Evolutionary conservation across 1,140 invertebrate genomes (phyloP), one percentile per base, ranked within the genome.

Genomic region (Chrysomallon squamiferum): DNA sequence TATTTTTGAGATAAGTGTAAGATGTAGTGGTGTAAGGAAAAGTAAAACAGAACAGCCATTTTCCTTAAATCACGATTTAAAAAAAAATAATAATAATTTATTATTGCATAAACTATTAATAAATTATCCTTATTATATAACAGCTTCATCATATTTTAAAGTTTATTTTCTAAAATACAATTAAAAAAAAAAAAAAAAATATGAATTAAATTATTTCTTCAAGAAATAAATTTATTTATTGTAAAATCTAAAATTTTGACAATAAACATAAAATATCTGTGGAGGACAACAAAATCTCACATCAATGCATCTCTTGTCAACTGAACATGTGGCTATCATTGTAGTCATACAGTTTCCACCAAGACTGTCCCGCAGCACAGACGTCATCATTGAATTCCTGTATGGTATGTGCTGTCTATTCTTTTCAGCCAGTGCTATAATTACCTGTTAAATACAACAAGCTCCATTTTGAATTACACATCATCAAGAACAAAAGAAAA

Each of bases 321-420:
- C 67, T 30, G 88, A 88, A 60, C 90, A 85, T 15, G 89, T 91
- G 5, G 90, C 90, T 57, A 91, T 86, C 90, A 91, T 91, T 4
- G 87, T 87, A 6, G 90, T 91, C 77, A 90, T 83, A 71, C 88
- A 90, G 82, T 91, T 91, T 47, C 90, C 90, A 30, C 89, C 89
- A 1, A 91, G 73, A 58, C 89, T 90, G 79, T 91, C 90, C 59
- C 88, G 81, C 41, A 91, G 73, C 22, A 91, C 87, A 27, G 88
- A 88, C 7, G 90, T 91, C 84, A 91, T 87, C 79, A 90, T 87
- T 4, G 88, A 90, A 80, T 91, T 91, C 68, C 88, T 84, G 78
- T 91, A 91, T 20, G 90, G 90, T 62, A 91, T 87, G 80, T 91
- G 90, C 70, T 77, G 77, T 29, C 87, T 76, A 69, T 85, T 87